Base-by-base conservation (phyloP, 2,113 vertebrate species). In the Paracyprichromis sp. region DNA sequence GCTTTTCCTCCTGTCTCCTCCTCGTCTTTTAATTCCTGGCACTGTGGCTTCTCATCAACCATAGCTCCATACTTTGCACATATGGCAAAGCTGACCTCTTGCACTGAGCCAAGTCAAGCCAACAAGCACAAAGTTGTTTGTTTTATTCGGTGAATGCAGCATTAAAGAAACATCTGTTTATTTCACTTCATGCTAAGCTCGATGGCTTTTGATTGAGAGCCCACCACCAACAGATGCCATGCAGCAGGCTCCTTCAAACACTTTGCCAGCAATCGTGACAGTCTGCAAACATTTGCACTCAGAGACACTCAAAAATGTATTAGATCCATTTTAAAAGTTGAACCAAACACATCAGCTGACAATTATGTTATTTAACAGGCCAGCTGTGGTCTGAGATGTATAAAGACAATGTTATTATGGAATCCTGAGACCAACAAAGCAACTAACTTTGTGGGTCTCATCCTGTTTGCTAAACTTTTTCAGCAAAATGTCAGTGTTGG, bases 181-280 rank as follows among this genome's bases (percentile, higher is more conserved):
- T 31, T 85, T 89, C 38, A 78, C 47, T 87, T 80, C 2, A 29
- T 56, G 11, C 66, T 52, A 36, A 8, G 4, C 79, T 66, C 5
- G 8, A 36, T 31, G 80, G 12, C 11, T 87, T 52, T 89, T 91
- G 89, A 93, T 14, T 87, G 83, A 88, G 87, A 91, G 87, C 4
- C 13, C 17, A 10, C 21, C 8, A 78, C 66, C 52, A 89, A 40
- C 52, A 53, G 12, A 80, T 10, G 1, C n/a, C 59, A 38, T 4
- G 4, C 52, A 71, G 63, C 24, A 21, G 6, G 50, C 11, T 47
- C 40, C 8, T 45, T 59, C 14, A 40, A 40, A 76, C 9, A 13
- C 61, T 6, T 31, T 34, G 61, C 19, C 36, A 38, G 56, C 17
- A 78, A 8, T 52, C 4, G 11, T 8, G 45, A 52, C 26, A 78